Conservation (phyloP, 2,797 vertebrate species). For the Rhinophrynus dorsalis region DNA sequence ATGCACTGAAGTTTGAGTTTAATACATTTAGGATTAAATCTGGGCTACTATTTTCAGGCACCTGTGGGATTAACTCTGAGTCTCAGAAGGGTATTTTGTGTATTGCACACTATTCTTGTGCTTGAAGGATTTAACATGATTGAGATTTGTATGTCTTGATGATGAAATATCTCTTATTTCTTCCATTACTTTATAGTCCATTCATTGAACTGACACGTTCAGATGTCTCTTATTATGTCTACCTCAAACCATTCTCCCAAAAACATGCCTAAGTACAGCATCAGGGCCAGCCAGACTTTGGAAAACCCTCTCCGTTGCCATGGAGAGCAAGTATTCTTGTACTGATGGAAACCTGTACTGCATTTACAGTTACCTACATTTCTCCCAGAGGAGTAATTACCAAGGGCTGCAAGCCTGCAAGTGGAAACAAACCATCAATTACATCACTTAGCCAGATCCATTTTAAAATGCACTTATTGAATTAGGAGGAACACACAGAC, state of each 20-base stretch:
- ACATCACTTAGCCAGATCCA: constrained; percentile 46
- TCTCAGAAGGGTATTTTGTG: no score
- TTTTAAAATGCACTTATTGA: constrained; percentile 40
- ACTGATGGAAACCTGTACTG: constrained; percentile 46
- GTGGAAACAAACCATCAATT: constrained; percentile 50
- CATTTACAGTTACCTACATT: constrained; percentile 45
- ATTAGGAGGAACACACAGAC: constrained; percentile 22
- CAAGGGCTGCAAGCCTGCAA: constrained; percentile 40
- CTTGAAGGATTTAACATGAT: no score
- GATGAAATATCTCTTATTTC: background rate
- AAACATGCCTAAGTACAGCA: constrained; percentile 25
- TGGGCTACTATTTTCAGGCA: no score
- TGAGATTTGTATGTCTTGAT: background rate
- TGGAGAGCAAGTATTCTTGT: constrained; percentile 45
- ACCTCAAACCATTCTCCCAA: constrained; percentile 8
- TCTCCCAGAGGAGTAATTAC: constrained; percentile 48
- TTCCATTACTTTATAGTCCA: no score
- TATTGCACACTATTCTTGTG: no score
- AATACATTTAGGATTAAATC: no score
- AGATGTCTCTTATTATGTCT: background rate
- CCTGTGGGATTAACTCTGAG: no score
- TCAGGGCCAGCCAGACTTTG: constrained; percentile 40
- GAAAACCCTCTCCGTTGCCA: constrained; percentile 43
- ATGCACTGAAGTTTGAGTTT: no score
- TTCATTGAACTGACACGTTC: no score